These are phyloP conservation scores for Zygaena filipendulae DNA, from an alignment of 2,888 invertebrate species.

Conservation along the genomic window DNA sequence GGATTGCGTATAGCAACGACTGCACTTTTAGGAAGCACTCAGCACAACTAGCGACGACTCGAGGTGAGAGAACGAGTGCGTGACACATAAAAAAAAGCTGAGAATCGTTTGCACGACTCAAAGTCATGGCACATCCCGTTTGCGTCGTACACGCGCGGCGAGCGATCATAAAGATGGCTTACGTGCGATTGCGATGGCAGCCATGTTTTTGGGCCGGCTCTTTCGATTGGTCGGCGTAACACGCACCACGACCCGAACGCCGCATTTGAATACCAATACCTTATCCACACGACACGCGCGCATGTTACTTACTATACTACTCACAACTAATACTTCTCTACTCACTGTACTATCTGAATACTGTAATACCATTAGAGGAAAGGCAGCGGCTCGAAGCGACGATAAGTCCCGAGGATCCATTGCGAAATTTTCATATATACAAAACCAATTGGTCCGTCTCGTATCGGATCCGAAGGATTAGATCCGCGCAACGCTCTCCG, in stretches of 20 bases:
- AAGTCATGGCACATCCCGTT: conserved; percentile 14
- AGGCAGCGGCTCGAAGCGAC: conserved; percentile 48
- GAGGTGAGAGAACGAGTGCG: conserved; percentile 68
- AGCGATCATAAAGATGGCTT: too few species aligned
- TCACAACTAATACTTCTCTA: conserved; percentile 58
- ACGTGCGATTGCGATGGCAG: too few species aligned
- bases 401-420: conserved; percentile 48
- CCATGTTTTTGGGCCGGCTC: conserved; percentile 13
- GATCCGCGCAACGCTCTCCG: conserved; percentile 43
- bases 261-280: conserved; percentile 82
- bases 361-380: conserved; percentile 57
- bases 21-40: conserved; percentile 64
- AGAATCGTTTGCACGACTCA: neutral
- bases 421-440: conserved; percentile 30
- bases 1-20: conserved; percentile 36
- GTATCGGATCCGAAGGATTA: conserved; percentile 46
- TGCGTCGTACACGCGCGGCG: conserved; percentile 15
- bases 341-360: conserved; percentile 60
- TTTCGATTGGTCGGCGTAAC: conserved; percentile 29
- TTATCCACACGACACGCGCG: conserved; percentile 65
- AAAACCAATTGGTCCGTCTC: conserved; percentile 27
- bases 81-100: conserved; percentile 28
- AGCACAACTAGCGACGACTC: conserved; percentile 62
- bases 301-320: conserved; percentile 60
- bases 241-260: conserved; percentile 63